These are phyloP conservation scores for Acanthacorydalis orientalis DNA, from an alignment of 2,888 invertebrate species.

Conservation along the genomic window DNA sequence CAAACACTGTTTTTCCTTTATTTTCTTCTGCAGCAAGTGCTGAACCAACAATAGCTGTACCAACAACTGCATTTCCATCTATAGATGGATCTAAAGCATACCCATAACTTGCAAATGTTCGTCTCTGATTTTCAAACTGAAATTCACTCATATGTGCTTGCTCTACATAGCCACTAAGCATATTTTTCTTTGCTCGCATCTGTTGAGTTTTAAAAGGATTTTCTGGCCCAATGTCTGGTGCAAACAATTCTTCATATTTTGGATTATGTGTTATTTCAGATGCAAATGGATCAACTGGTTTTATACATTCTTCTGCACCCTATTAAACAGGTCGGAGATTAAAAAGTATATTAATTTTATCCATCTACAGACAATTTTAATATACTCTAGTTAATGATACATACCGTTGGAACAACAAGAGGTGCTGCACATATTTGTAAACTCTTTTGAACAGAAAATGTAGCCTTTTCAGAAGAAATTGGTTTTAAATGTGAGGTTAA, in stretches of 20 bases:
- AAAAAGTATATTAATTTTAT: slow-evolving; percentile 2
- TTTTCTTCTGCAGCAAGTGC: slow-evolving; percentile 52
- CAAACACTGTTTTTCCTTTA: slow-evolving; percentile 80
- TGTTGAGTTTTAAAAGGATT: slow-evolving; percentile 89
- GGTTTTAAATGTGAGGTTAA: slow-evolving; percentile 36
- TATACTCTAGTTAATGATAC: slow-evolving; percentile 11
- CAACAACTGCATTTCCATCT: slow-evolving; percentile 32
- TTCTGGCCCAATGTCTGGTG: slow-evolving; percentile 78
- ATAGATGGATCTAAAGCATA: slow-evolving; percentile 91
- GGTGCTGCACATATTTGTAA: slow-evolving; percentile 70
- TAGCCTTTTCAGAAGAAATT: slow-evolving; percentile 30
- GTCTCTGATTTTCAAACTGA: slow-evolving; percentile 90
- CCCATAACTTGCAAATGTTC: slow-evolving; percentile 88
- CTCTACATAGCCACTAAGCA: slow-evolving; percentile 86
- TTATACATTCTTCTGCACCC: slow-evolving; percentile 53
- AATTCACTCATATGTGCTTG: slow-evolving; percentile 91
- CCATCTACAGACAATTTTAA: not conserved
- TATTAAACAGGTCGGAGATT: slow-evolving; percentile 21
- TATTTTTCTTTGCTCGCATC: slow-evolving; percentile 75
- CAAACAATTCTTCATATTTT: slow-evolving; percentile 85
- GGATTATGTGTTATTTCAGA: slow-evolving; percentile 84
- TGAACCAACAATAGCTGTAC: slow-evolving; percentile 38
- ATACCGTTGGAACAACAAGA: slow-evolving; percentile 62
- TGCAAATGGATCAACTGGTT: slow-evolving; percentile 58
- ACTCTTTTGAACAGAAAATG: slow-evolving; percentile 38